Base-by-base conservation (phyloP, 2,888 invertebrate genomes). In the Leptarthrus brevirostris region DNA sequence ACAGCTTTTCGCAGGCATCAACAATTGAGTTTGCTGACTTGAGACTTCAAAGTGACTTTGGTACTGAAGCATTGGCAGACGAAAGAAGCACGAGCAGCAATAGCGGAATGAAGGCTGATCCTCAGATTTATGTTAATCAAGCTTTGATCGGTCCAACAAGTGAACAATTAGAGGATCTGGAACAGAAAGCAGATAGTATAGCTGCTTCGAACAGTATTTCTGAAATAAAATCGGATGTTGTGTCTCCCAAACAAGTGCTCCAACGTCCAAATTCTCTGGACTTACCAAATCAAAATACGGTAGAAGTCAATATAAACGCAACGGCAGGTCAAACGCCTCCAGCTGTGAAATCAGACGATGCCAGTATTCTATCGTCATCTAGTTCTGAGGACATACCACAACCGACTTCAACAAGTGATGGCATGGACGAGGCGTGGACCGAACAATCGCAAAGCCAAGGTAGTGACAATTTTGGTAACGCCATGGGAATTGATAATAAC, bases 1-100 rank as follows among this genome's bases (percentile, higher is more conserved):
- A 85, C 56, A 84, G 83, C 74, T 84, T 84, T 76, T 85, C 86
- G 6, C 85, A 85, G 73, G 85, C 85, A 24, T 84, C 84, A 4
- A 85, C 85, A 0, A 81, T 85, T 58, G 85, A 85, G 70, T 84
- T 84, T 74, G 83, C 84, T 0, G 85, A 85, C 73, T 77, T 80
- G 24, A 77, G 79, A 52, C 75, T 77, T 6, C 77, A 77, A 44
- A 77, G 72, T 36, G 77, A 77, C 64, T 76, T 77, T 52, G 77
- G 73, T 52, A 26, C 49, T 34, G 34, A 76, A 75, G 30, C 72
- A 61, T 5, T 78, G 5, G 52, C 52, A 26, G 77, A 76, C 14
- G 72, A 74, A 8, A 64, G 34, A 8, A 72, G 70, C 40, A 71
- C 58, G 10, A 69, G 44, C 52, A 56, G 72, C 18, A 72, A 75